Base-by-base conservation (phyloP, 2,113 vertebrate species). In the Phylloscopus trochilus region DNA sequence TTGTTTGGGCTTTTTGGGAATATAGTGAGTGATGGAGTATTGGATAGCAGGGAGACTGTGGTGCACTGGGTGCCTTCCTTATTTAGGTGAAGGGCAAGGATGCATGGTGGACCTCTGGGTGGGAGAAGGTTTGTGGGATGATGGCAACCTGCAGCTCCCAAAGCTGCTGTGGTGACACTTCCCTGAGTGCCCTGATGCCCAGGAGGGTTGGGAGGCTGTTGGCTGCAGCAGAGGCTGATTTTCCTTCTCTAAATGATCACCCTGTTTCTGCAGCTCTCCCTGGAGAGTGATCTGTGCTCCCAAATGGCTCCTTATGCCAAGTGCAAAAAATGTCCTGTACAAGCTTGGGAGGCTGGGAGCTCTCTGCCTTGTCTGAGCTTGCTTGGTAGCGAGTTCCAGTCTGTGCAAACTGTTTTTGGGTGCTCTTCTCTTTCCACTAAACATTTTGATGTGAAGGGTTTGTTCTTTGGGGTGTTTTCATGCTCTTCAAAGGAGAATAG, bases 221-320 rank as follows among this genome's bases (percentile, higher is more conserved):
- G 53, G 51, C 75, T 83, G 46, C 46, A 88, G 63, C 59, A 59
- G 53, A 81, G 30, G 30, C 35, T 64, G 64, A 15, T 90, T 74
- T 74, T 47, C 27, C 35, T 76, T 59, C 31, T 68, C 35, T 35
- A 3, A 66, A 28, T 3, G 3, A 9, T 33, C 17, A 15, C 13
- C 6, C 41, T 55, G 3, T 70, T 60, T 15, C 73, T 77, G 44
- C 33, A 43, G 26, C 60, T 47, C 33, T 74, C 51, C 24, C 83
- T 52, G 39, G 47, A 30, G 13, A 0, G 0, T 19, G 2, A 22
- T 44, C 37, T 1, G 0, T 14, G 37, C 52, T 85, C 44, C 67
- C 75, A 4, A 55, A n/a, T 7, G 9, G 26, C 30, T 72, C 35
- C 4, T 0, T 6, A 2, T 21, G 27, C 15, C 62, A 35, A 43